Evolutionary conservation across 1,140 invertebrate species (phyloP).

Genomic region (Lasioglossum baleicum): DNA sequence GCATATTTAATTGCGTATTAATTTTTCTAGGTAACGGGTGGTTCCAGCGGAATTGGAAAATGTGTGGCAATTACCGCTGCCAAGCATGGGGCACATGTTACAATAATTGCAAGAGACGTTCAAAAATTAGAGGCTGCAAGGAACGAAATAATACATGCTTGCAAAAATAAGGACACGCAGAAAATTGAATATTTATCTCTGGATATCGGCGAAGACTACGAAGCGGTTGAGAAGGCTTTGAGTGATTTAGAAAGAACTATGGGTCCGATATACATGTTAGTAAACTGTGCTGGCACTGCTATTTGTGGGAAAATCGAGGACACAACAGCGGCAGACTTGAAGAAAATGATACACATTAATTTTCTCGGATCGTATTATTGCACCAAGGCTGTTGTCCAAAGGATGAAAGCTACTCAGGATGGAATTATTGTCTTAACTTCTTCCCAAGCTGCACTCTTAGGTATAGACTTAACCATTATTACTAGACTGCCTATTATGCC

Average conservation of each 20-base stretch:
- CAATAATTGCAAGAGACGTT: constrained; percentile 91
- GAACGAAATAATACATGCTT: constrained; percentile 64
- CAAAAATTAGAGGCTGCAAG: constrained; percentile 83
- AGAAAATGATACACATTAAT: constrained; percentile 86
- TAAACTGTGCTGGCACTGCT: constrained; percentile 95
- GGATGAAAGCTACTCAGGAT: constrained; percentile 86
- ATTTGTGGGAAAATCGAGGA: constrained; percentile 92
- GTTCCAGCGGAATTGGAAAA: constrained; percentile 97
- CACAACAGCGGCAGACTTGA: constrained; percentile 85
- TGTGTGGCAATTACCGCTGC: constrained; percentile 88
- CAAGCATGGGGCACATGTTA: constrained; percentile 91
- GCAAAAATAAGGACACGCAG: constrained; percentile 79
- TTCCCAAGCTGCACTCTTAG: constrained; percentile 94
- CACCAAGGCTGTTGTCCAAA: constrained; percentile 84
- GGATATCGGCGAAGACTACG: constrained; percentile 87
- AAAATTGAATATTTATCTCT: constrained; percentile 86
- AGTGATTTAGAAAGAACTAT: constrained; percentile 82
- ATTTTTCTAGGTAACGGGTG: constrained; percentile 88
- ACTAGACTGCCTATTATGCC: neutral
- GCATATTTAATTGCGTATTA: neutral
- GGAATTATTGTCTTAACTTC: constrained; percentile 92
- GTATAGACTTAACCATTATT: constrained; percentile 76
- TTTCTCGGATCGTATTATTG: constrained; percentile 87
- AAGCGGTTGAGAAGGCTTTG: constrained; percentile 83
- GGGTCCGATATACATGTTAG: constrained; percentile 92